Evolutionary conservation across 2,113 vertebrate species (phyloP).

Genomic region (Abramis brama): DNA sequence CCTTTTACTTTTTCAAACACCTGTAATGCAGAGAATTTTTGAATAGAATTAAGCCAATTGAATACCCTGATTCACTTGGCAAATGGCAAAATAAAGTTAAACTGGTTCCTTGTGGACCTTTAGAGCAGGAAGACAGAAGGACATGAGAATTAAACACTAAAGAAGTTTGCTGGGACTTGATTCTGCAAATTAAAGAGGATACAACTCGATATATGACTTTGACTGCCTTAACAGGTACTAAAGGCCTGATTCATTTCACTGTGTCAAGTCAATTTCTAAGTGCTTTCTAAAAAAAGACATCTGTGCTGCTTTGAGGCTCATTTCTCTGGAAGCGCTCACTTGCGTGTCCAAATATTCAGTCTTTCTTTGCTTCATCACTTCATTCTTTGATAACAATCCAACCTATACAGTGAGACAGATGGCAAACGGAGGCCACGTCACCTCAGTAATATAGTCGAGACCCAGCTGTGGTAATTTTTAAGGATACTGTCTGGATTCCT

Average conservation of each 20-base stretch:
- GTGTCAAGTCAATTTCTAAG: constrained; percentile 5
- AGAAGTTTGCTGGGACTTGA: background rate
- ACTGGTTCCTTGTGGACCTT: background rate
- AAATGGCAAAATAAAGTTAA: background rate
- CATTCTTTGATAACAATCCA: constrained; percentile 34
- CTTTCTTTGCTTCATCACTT: constrained; percentile 10
- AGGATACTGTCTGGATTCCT: constrained; percentile 19
- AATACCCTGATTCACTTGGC: background rate
- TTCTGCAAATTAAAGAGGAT: background rate
- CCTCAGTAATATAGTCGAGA: constrained; percentile 19
- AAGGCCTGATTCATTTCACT: constrained; percentile 24
- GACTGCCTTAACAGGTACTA: background rate
- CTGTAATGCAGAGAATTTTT: background rate
- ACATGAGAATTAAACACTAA: background rate
- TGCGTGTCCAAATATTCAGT: constrained; percentile 6
- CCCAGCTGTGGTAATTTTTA: constrained; percentile 17
- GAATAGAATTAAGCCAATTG: background rate
- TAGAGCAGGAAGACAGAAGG: background rate
- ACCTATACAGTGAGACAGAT: constrained; percentile 17
- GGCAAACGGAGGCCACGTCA: constrained; percentile 28
- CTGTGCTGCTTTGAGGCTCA: constrained; percentile 3
- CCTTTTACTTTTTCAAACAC: background rate
- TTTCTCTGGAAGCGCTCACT: background rate
- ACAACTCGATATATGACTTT: background rate
- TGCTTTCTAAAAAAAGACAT: constrained; percentile 24